Percentiles rank a stretch among this genome's conserved stretches.
Evolutionary conservation across 2,113 vertebrate genomes (phyloP).

Genomic region (Pogonocichla stellata): DNA sequence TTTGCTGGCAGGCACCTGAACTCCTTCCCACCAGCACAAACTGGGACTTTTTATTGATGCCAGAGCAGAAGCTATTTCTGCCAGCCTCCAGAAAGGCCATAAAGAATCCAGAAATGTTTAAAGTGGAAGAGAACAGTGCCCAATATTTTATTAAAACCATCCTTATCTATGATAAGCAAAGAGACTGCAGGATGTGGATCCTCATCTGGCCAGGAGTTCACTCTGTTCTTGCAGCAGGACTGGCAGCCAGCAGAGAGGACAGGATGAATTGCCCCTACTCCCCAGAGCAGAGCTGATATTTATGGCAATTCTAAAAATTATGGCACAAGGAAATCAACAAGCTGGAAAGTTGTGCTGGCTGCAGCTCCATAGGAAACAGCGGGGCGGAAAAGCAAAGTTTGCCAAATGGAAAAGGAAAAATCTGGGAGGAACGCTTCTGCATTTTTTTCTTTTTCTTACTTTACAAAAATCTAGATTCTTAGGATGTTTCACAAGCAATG

Average conservation of each 20-base stretch:
- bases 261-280: not conserved
- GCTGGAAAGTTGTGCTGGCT: not conserved
- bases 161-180: not conserved
- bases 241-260: not conserved
- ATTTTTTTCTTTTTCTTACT: not conserved
- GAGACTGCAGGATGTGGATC: not conserved
- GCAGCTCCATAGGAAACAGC: not conserved
- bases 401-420: constrained; percentile 24
- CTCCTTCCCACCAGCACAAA: not conserved
- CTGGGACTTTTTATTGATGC: not conserved
- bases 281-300: constrained; percentile 22
- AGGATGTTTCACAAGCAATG: not conserved
- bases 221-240: not conserved
- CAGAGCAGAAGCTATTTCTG: not conserved
- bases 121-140: not conserved
- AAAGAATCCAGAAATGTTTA: not conserved
- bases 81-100: not conserved
- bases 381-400: not conserved
- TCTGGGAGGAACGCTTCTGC: not conserved
- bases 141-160: not conserved
- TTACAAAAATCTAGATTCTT: not conserved
- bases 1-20: not conserved
- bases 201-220: not conserved
- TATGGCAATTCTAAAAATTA: not conserved
- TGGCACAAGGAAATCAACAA: constrained; percentile 35